Evolutionary conservation across 2,113 vertebrate species (phyloP), one percentile per base, ranked within the genome.

Genomic region (Perca flavescens): DNA sequence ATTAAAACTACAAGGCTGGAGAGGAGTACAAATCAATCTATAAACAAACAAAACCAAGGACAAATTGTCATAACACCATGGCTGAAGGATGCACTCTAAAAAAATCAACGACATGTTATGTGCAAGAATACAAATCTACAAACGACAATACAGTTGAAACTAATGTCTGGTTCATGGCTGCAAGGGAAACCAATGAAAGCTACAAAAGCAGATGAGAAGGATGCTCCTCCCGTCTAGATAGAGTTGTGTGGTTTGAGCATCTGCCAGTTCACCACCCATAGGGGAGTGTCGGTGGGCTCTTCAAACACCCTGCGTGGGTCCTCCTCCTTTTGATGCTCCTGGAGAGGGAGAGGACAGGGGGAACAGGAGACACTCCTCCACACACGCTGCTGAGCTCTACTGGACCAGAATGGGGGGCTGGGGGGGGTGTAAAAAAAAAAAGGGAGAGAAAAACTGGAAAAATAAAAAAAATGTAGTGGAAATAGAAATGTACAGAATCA

Each of bases 241-340:
- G 91, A 93, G 91, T 74, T 91, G 88, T 89, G 89, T 78, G 88
- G 92, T 91, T 93, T 92, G 91, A 94, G 93, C 93, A 95, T 93
- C 93, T 95, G 94, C 94, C 91, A 94, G 91, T 92, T 91, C 92
- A 89, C 93, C 94, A 94, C 94, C 93, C 93, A 93, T 91, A 87
- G 93, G 93, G 92, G 92, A 93, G 91, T 88, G 85, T 85, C 88
- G 54, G 88, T 86, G 91, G 91, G 93, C 94, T 92, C 93, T 94
- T 94, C 93, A 94, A 95, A 94, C 90, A 87, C 92, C 91, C 93
- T 90, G 93, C 86, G 69, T 93, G 94, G 92, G 91, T 91, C 91
- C 92, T 93, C 89, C 91, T 92, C 89, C 87, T 90, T 95, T 95
- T 95, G 92, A 95, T 94, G 91, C 92, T 93, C 90, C 92, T 87